Percentiles rank a stretch among this genome's conserved stretches.
phyloP scores from a whole-genome alignment of 2,797 vertebrate genomes.

The Pangasius djambal region DNA sequence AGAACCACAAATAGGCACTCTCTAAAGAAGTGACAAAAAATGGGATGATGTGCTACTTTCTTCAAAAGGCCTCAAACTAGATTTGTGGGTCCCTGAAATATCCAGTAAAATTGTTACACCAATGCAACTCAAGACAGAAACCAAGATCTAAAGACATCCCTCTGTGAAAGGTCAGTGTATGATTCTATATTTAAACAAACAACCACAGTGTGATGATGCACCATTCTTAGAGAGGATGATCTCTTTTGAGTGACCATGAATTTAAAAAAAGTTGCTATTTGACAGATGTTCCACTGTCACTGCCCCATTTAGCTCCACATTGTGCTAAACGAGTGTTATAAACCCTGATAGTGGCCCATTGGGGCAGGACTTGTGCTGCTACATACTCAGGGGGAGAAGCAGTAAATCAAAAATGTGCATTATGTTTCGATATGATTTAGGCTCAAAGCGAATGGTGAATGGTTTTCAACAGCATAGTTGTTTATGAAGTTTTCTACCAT shows the following conservation, averaged over 20 bases:
- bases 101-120: neutral
- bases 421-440: neutral
- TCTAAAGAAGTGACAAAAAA: neutral
- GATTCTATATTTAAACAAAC: neutral
- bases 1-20: neutral
- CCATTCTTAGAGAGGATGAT: neutral
- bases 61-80: neutral
- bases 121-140: neutral
- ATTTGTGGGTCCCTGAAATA: slow-evolving; percentile 5
- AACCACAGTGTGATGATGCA: neutral
- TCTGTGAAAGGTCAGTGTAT: neutral
- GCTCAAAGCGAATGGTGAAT: too few relatives aligned
- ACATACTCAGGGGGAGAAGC: neutral
- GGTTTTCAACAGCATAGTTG: neutral
- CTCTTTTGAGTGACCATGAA: neutral
- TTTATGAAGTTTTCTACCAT: neutral
- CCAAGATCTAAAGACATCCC: neutral
- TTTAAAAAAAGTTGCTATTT: neutral
- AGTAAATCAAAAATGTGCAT: neutral
- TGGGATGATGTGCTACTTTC: neutral
- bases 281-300: neutral
- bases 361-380: neutral
- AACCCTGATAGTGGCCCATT: neutral
- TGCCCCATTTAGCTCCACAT: neutral
- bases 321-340: neutral